These are phyloP conservation scores for Brachylomia viminalis DNA, from an alignment of 2,888 invertebrate genomes.

Conservation along the genomic window DNA sequence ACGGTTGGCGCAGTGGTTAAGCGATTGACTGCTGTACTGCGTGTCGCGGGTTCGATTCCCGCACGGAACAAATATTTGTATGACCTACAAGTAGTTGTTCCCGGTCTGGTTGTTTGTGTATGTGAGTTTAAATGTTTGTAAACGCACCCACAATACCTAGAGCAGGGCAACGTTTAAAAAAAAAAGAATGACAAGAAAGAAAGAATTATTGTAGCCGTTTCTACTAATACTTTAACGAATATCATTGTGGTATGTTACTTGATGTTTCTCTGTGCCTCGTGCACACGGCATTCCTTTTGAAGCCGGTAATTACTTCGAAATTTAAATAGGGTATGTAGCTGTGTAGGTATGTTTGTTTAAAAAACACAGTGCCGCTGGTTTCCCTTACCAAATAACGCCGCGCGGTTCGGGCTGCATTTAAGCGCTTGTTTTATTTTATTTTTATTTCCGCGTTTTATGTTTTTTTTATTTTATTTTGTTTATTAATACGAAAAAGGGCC, in stretches of 20 bases:
- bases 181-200: too few species aligned
- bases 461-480: background rate
- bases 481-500: background rate
- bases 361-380: conserved; percentile 35
- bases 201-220: conserved; percentile 17
- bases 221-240: conserved; percentile 9
- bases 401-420: conserved; percentile 13
- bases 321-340: conserved; percentile 47
- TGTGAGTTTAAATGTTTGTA: too few species aligned
- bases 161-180: too few species aligned
- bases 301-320: conserved; percentile 48
- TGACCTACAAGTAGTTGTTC: too few species aligned
- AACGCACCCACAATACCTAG: too few species aligned
- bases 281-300: conserved; percentile 27
- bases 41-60: too few species aligned
- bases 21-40: too few species aligned
- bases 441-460: background rate
- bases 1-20: too few species aligned
- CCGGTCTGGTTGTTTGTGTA: too few species aligned
- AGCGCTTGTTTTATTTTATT: conserved; percentile 24
- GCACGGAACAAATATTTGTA: too few species aligned
- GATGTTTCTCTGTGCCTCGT: conserved; percentile 6
- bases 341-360: conserved; percentile 29
- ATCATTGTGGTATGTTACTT: conserved; percentile 10
- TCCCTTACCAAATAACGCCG: conserved; percentile 36